Percentiles rank a stretch among this genome's conserved stretches.
Evolutionary conservation across 1,140 invertebrate species (phyloP).

Genomic region (Zaprionus camerounensis): DNA sequence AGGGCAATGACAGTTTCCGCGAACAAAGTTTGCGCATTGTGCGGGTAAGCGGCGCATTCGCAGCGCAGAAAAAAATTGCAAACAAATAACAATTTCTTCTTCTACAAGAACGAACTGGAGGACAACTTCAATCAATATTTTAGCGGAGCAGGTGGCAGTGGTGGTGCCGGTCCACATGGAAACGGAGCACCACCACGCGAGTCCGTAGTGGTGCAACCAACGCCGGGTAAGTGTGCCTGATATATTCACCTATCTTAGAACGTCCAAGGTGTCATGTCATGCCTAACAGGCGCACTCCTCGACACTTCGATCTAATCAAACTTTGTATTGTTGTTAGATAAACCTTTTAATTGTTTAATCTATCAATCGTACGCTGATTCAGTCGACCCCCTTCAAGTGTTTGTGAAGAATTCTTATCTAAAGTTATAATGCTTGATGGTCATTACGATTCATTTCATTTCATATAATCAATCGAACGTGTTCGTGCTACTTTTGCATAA

Average conservation of each 20-base stretch:
- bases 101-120: slow-evolving; percentile 76
- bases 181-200: slow-evolving; percentile 61
- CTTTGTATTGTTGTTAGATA: background rate
- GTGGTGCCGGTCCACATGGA: background rate
- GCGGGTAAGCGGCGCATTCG: slow-evolving; percentile 67
- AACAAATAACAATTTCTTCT: background rate
- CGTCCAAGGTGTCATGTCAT: background rate
- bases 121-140: slow-evolving; percentile 83
- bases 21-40: slow-evolving; percentile 85
- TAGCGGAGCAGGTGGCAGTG: slow-evolving; percentile 16
- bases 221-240: slow-evolving; percentile 66
- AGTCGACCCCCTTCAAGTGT: slow-evolving; percentile 7
- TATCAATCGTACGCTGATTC: background rate
- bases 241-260: background rate
- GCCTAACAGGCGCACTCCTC: background rate
- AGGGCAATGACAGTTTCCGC: slow-evolving; percentile 78
- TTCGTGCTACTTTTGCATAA: background rate
- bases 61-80: background rate
- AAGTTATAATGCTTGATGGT: background rate
- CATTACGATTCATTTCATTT: slow-evolving; percentile 4
- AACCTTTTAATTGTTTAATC: slow-evolving; percentile 8
- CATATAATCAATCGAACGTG: slow-evolving; percentile 2
- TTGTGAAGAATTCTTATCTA: background rate
- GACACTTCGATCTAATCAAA: background rate
- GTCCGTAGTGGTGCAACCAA: slow-evolving; percentile 74